Evolutionary conservation across 2,888 invertebrate species (phyloP).

Genomic region (Cephalotes varians): DNA sequence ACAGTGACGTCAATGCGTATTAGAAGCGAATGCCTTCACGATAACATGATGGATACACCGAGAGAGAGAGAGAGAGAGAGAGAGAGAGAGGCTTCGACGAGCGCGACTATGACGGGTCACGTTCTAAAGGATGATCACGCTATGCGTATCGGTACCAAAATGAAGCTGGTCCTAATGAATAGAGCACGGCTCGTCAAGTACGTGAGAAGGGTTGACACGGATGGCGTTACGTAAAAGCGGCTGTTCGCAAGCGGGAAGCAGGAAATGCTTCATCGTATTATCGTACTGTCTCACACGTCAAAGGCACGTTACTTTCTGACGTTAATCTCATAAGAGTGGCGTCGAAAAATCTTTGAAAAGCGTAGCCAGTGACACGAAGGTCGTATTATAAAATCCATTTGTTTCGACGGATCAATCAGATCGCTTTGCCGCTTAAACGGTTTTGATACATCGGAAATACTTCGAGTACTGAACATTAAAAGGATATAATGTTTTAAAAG

Average conservation of each 20-base stretch:
- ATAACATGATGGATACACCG: conserved; percentile 4
- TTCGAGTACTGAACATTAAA: background rate
- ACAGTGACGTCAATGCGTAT: conserved; percentile 28
- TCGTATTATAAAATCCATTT: conserved; percentile 5
- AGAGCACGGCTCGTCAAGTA: conserved; percentile 36
- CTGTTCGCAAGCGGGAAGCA: conserved; percentile 14
- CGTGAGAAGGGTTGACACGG: conserved; percentile 40
- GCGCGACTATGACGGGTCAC: background rate
- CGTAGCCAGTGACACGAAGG: background rate
- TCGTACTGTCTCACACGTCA: conserved; percentile 7
- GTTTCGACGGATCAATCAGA: background rate
- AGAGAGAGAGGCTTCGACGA: background rate
- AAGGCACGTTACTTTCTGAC: background rate
- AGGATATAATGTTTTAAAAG: background rate
- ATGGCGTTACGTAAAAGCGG: conserved; percentile 38
- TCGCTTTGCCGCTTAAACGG: background rate
- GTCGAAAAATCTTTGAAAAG: background rate
- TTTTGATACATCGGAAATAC: background rate
- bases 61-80: background rate
- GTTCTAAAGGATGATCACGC: conserved; percentile 31
- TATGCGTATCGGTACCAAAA: conserved; percentile 24
- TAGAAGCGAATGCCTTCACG: conserved; percentile 23
- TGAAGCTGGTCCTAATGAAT: conserved; percentile 51
- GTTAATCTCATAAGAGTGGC: background rate
- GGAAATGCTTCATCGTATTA: conserved; percentile 37